Conservation (phyloP, 2,113 vertebrate species). For the Ameiurus melas region DNA sequence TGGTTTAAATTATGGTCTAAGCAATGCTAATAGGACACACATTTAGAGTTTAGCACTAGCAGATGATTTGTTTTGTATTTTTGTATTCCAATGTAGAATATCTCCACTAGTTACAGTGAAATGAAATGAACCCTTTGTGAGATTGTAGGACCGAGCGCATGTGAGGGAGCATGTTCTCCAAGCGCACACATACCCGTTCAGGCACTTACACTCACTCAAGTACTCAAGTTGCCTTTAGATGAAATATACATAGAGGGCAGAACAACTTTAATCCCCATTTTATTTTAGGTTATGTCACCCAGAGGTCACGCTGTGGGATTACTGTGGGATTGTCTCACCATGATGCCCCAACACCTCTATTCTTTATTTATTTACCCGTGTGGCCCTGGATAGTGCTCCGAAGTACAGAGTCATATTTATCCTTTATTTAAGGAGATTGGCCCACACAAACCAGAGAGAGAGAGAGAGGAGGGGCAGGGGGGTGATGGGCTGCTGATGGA, state of each 20-base stretch:
- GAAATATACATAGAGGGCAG: conserved; percentile 52
- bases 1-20: not conserved
- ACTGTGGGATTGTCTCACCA: conserved; percentile 65
- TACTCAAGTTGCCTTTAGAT: conserved; percentile 43
- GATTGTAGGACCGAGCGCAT: conserved; percentile 37
- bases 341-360: conserved; percentile 52
- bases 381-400: conserved; percentile 65
- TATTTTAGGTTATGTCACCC: conserved; percentile 66
- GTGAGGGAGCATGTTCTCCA: conserved; percentile 30
- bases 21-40: not conserved
- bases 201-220: conserved; percentile 24
- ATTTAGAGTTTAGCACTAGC: not conserved
- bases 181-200: not conserved
- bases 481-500: conserved; percentile 46
- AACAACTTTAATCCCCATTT: conserved; percentile 60
- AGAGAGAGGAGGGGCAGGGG: conserved; percentile 28
- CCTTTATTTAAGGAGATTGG: conserved; percentile 74
- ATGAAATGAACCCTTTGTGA: conserved; percentile 19
- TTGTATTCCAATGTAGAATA: conserved; percentile 16
- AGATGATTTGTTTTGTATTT: not conserved
- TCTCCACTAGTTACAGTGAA: conserved; percentile 10
- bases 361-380: conserved; percentile 65
- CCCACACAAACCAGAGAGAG: conserved; percentile 39
- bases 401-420: conserved; percentile 65
- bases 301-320: conserved; percentile 69